These are phyloP conservation scores for Phorcus lineatus DNA, from an alignment of 2,888 invertebrate genomes.

Conservation along the genomic window DNA sequence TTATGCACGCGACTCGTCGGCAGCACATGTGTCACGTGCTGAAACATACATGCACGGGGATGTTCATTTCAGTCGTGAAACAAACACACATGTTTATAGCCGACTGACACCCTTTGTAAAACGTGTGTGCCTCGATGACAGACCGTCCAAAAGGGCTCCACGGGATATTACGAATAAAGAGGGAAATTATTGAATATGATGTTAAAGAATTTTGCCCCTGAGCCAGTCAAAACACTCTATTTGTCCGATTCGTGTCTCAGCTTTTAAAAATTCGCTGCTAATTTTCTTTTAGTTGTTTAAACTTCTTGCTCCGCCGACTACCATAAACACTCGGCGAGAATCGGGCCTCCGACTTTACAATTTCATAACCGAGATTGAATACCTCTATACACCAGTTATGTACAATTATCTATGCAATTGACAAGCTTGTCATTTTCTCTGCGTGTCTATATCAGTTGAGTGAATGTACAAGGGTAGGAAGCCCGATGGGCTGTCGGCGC, in stretches of 20 bases:
- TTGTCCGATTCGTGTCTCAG: neutral
- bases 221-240: slow-evolving; percentile 14
- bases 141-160: neutral
- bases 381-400: neutral
- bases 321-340: neutral
- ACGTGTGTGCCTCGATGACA: neutral
- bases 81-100: slow-evolving; percentile 15
- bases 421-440: slow-evolving; percentile 14
- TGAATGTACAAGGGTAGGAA: neutral
- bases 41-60: slow-evolving; percentile 1
- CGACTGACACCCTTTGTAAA: neutral
- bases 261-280: neutral
- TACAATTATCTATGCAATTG: slow-evolving; percentile 7
- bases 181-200: slow-evolving; percentile 4
- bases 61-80: neutral
- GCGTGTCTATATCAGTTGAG: neutral
- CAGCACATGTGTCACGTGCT: neutral
- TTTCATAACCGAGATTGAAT: neutral
- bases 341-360: neutral
- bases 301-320: slow-evolving; percentile 8
- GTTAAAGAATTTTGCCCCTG: slow-evolving; percentile 3
- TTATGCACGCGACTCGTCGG: neutral
- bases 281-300: slow-evolving; percentile 10
- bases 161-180: slow-evolving; percentile 19
- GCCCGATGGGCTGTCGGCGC: slow-evolving; percentile 23